Conservation (phyloP, 1,140 invertebrate genomes). For the Theocolax elegans region DNA sequence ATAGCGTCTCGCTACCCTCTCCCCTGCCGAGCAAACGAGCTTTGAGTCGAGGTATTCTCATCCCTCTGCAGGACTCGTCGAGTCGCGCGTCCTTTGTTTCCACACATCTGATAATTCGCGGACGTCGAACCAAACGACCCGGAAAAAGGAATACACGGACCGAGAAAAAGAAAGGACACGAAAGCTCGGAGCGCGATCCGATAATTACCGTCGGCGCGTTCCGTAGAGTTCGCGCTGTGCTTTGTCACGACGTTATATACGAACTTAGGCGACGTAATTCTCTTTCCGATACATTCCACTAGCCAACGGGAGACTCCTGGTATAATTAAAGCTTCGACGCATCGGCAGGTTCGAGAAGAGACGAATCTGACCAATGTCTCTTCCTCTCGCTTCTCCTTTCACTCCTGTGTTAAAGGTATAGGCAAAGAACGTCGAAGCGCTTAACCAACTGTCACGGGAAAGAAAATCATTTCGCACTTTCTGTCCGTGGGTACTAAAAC, state of each 20-base stretch:
- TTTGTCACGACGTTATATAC: not conserved
- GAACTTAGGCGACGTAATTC: not conserved
- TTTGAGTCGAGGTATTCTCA: not conserved
- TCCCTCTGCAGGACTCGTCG: not conserved
- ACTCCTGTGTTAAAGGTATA: too few species aligned
- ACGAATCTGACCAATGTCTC: not conserved
- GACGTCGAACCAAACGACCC: not conserved
- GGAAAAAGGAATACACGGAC: conserved; percentile 4
- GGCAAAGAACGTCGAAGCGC: too few species aligned
- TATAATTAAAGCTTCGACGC: conserved; percentile 27
- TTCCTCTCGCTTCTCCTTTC: too few species aligned
- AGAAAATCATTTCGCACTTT: conserved; percentile 32
- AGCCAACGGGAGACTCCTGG: too few species aligned
- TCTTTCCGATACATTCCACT: not conserved
- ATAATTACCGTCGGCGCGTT: conserved; percentile 49
- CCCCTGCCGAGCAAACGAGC: too few species aligned
- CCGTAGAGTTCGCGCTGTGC: not conserved
- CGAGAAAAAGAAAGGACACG: not conserved
- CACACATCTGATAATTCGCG: conserved; percentile 55
- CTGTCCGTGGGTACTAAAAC: conserved; percentile 48
- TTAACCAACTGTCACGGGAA: conserved; percentile 15
- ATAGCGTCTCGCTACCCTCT: conserved; percentile 42
- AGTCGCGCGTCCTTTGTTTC: conserved; percentile 50
- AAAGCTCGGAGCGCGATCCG: conserved; percentile 44
- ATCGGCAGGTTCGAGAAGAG: not conserved